Evolutionary conservation across 1,140 invertebrate species (phyloP).

Genomic region (Drosophila insularis): DNA sequence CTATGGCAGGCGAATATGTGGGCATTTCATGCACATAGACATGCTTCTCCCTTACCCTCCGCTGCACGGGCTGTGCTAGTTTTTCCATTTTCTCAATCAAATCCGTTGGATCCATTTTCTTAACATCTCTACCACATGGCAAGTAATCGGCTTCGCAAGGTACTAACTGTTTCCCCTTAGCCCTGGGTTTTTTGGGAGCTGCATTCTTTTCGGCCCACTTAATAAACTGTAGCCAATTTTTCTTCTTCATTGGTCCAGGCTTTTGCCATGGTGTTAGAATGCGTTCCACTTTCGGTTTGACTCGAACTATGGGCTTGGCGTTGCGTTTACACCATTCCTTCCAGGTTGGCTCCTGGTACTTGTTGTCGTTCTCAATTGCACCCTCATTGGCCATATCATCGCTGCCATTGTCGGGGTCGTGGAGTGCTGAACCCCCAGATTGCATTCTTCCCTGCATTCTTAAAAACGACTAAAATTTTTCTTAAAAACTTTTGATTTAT

Average conservation of each 20-base stretch:
- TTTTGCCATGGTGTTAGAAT: constrained; percentile 54
- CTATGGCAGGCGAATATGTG: constrained; percentile 47
- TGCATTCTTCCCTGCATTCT: not conserved
- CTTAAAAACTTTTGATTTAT: not conserved
- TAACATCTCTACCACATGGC: constrained; percentile 37
- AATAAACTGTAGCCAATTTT: constrained; percentile 56
- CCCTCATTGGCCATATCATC: not conserved
- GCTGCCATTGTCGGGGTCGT: not conserved
- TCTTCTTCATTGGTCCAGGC: constrained; percentile 64
- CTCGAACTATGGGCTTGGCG: constrained; percentile 27
- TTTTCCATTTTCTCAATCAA: constrained; percentile 15
- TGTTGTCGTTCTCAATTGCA: not conserved
- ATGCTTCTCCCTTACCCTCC: constrained; percentile 49
- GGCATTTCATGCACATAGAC: constrained; percentile 7
- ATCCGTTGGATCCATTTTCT: constrained; percentile 9
- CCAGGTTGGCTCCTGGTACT: constrained; percentile 36
- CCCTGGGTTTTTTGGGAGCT: constrained; percentile 27
- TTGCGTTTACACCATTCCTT: constrained; percentile 56
- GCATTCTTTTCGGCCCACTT: constrained; percentile 30
- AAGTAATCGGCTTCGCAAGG: constrained; percentile 42
- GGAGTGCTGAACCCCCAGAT: not conserved
- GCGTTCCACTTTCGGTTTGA: not conserved
- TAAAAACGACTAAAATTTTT: not conserved
- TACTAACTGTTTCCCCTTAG: not conserved
- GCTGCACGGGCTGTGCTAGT: constrained; percentile 44